Base-by-base conservation (phyloP, 2,797 vertebrate genomes). In the Coccyzus lansbergi region DNA sequence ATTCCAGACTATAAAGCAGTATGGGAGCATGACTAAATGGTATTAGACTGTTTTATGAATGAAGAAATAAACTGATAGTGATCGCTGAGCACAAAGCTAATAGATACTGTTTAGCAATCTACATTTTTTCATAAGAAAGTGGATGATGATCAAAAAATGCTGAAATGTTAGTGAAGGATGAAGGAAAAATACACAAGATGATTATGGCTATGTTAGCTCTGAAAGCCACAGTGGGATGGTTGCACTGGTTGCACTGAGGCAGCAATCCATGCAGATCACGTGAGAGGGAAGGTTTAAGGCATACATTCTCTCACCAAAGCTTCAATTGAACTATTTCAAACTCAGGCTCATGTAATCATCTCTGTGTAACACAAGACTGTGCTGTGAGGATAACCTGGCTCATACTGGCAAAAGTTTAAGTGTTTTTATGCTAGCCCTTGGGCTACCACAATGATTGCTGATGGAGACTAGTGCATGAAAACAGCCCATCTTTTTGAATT, bases 361-460 rank as follows among this genome's bases (percentile, higher is more conserved):
- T 52, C 21, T 55, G 76, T 25, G 56, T 17, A 69, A 42, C 36
- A 38, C 11, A 78, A 25, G 13, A 24, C 10, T 24, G 3, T 0
- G 0, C 56, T 56, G 26, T 15, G 7, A 3, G 21, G 25, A 14
- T 42, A 78, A 74, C 25, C 28, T 28, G 34, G 7, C 53, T 69
- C 17, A 36, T 0, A 0, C 7, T 38, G 24, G 18, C 4, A 62
- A 38, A 65, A 82, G 12, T 6, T 31, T 40, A 21, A 58, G 8
- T 8, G 19, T 51, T 12, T 63, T n/a, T 24, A 25, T 0, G 1
- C 26, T 69, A 1, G 0, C 46, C 77, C 42, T 20, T 46, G 29
- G 56, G 33, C 18, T 28, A 5, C 63, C 44, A 42, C 62, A 26
- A 10, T 3, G 26, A 26, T 7, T 60, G 46, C 36, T 33, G 46